These are phyloP conservation scores for Phalacrocorax carbo DNA, from an alignment of 2,113 vertebrate species.

Conservation along the genomic window DNA sequence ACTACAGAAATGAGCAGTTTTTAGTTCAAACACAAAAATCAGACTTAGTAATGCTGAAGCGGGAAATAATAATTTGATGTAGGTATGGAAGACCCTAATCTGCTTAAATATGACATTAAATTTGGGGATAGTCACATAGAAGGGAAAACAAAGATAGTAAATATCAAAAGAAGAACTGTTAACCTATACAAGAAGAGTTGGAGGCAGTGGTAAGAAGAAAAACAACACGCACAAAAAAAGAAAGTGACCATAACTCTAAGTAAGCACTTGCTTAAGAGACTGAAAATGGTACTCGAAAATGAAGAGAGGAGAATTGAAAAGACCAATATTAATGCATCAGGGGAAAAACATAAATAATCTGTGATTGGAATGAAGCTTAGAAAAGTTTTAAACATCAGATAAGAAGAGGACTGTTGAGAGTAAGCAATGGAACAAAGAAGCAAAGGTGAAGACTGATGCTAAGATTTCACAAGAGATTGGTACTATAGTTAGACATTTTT, in stretches of 20 bases:
- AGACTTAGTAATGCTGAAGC: neutral
- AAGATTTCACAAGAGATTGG: neutral
- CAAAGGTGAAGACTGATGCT: neutral
- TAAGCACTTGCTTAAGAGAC: neutral
- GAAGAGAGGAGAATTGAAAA: neutral
- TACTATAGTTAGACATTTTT: neutral
- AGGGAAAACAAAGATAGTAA: neutral
- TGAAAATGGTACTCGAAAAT: neutral
- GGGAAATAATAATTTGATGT: neutral
- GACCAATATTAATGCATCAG: neutral
- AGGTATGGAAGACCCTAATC: neutral
- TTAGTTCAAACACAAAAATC: neutral
- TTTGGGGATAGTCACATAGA: neutral
- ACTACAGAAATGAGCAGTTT: neutral
- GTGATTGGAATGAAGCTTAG: neutral
- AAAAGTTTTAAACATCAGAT: neutral
- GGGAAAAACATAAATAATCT: neutral
- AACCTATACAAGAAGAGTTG: neutral
- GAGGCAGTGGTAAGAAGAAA: neutral
- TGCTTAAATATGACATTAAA: constrained; percentile 6
- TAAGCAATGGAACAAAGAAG: neutral
- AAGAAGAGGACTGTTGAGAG: neutral
- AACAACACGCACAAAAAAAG: neutral
- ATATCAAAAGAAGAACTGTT: neutral
- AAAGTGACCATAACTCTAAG: neutral